phyloP scores from a whole-genome alignment of 2,888 invertebrate species.

The Glomeris marginata region DNA sequence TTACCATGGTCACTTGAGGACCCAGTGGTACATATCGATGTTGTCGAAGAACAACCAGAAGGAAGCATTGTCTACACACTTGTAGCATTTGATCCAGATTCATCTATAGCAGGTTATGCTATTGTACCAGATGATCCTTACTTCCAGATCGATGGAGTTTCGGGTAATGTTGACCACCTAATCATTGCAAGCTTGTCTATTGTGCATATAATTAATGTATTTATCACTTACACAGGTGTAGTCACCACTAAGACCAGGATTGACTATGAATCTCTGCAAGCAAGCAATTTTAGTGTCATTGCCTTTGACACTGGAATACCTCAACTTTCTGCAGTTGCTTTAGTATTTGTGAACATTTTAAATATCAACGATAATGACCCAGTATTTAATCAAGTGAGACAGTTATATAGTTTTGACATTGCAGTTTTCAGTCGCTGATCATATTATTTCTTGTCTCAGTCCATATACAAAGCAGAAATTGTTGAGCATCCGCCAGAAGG shows the following conservation, averaged over 20 bases:
- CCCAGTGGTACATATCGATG: constrained; percentile 46
- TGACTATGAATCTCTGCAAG: constrained; percentile 66
- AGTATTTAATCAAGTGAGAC: constrained; percentile 44
- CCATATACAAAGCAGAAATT: constrained; percentile 51
- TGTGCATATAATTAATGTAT: constrained; percentile 31
- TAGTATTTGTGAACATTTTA: constrained; percentile 55
- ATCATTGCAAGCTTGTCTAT: constrained; percentile 45
- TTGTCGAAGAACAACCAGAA: constrained; percentile 66
- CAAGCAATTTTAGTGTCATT: constrained; percentile 58
- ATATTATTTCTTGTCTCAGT: constrained; percentile 21
- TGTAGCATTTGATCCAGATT: constrained; percentile 61
- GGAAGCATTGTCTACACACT: constrained; percentile 62
- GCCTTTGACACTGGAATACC: constrained; percentile 81
- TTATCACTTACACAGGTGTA: constrained; percentile 45
- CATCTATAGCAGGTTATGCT: constrained; percentile 59
- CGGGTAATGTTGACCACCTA: constrained; percentile 40
- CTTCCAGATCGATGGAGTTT: constrained; percentile 63
- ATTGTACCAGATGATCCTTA: constrained; percentile 52
- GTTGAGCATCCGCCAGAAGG: constrained; percentile 60
- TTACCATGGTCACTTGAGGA: constrained; percentile 53
- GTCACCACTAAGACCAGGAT: constrained; percentile 60
- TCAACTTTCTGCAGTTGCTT: constrained; percentile 58
- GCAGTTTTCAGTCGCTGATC: constrained; percentile 6
- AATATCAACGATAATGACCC: constrained; percentile 85
- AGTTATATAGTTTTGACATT: neutral